Evolutionary conservation across 2,113 vertebrate species (phyloP), one percentile per base, ranked within the genome.

Genomic region (Acrocephalus arundinaceus): DNA sequence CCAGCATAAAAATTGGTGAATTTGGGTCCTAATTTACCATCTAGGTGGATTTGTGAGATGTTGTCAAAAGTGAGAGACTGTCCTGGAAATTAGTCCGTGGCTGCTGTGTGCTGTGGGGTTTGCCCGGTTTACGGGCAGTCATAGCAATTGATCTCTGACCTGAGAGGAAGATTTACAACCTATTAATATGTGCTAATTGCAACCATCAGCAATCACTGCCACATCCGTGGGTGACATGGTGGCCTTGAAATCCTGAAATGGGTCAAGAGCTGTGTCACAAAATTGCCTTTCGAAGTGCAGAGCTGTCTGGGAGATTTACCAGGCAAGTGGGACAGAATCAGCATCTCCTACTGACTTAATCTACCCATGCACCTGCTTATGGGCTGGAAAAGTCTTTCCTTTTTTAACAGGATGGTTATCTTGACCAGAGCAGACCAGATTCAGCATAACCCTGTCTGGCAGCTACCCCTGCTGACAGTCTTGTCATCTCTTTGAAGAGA

Each of bases 31-130:
- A 28, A 30, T 54, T 57, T 27, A 33, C 24, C 9, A 11, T 31
- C 45, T 4, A 18, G 72, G 31, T 35, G 43, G 37, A 4, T 66
- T 20, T 62, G 23, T 78, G 84, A 82, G n/a, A 18, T 33, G 41
- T 35, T 65, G 28, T 21, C 11, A 30, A 1, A 33, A 45, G 39
- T 35, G 59, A 71, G 48, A 45, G 10, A 1, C 39, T 62, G 11
- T 48, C 24, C 45, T 55, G 41, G 30, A 68, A n/a, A 11, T 59
- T 0, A 46, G 8, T 23, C 31, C 1, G 9, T 21, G 46, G n/a
- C 66, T 85, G 5, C 30, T 3, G 1, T n/a, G 48, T 67, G 48
- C 48, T 0, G 0, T 11, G 25, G 48, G 33, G 13, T 55, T 75
- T 65, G n/a, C 16, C 15, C 0, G 0, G 6, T 28, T 30, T 24